Conservation (phyloP, 2,888 invertebrate genomes). For the Blera fallax region DNA sequence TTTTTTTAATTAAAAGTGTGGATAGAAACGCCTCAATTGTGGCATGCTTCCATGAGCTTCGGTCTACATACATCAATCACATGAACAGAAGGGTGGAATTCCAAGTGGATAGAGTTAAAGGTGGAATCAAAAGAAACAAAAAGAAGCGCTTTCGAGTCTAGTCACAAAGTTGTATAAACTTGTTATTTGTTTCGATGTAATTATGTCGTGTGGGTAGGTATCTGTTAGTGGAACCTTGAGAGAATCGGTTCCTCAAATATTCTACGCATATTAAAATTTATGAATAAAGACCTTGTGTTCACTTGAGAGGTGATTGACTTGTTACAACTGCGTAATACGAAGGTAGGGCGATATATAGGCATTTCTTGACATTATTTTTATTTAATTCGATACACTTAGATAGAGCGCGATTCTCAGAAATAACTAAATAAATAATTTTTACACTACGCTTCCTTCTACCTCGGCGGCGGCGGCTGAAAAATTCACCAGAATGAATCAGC, state of each 20-base stretch:
- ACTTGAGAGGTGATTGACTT: too few species aligned
- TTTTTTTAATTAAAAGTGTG: constrained; percentile 9
- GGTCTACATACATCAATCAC: background rate
- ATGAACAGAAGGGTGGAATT: background rate
- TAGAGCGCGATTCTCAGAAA: too few species aligned
- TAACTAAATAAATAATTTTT: too few species aligned
- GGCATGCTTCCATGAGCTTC: background rate
- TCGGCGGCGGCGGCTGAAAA: too few species aligned
- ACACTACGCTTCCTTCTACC: too few species aligned
- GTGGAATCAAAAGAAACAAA: background rate
- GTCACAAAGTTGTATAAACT: background rate
- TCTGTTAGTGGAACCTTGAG: background rate
- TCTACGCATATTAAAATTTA: too few species aligned
- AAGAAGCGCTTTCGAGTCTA: background rate
- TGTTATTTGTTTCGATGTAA: background rate
- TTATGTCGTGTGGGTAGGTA: background rate
- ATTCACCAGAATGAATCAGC: too few species aligned
- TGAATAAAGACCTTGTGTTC: too few species aligned
- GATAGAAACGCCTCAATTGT: constrained; percentile 10
- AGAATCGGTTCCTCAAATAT: background rate
- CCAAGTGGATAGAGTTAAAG: background rate
- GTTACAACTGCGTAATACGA: too few species aligned
- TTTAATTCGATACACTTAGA: too few species aligned
- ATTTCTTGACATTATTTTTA: too few species aligned
- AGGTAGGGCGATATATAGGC: too few species aligned